phyloP scores from a whole-genome alignment of 1,140 invertebrate genomes.

The Microplitis demolitor region DNA sequence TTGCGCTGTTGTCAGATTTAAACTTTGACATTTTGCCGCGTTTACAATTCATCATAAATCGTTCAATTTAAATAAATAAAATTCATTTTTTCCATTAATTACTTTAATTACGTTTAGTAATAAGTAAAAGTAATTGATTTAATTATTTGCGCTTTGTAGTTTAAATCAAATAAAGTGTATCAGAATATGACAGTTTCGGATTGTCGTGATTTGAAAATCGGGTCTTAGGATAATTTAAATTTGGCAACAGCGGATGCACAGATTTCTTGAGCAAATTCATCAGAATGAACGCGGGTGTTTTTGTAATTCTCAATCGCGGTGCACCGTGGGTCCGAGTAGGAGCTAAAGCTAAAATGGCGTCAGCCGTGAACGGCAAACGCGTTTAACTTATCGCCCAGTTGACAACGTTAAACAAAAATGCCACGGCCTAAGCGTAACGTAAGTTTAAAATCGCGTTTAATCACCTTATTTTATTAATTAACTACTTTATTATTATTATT shows the following conservation, averaged over 20 bases:
- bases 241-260: conserved; percentile 35
- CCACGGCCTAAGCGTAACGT: conserved; percentile 34
- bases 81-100: too few species aligned
- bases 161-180: too few species aligned
- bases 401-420: conserved; percentile 35
- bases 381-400: conserved; percentile 30
- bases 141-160: too few species aligned
- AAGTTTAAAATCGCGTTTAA: conserved; percentile 22
- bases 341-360: conserved; percentile 49
- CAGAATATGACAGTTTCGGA: background rate
- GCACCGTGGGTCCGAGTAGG: conserved; percentile 37
- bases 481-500: background rate
- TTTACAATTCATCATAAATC: background rate
- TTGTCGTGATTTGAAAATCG: background rate
- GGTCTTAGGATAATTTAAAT: conserved; percentile 2
- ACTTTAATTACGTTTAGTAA: too few species aligned
- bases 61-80: too few species aligned
- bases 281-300: conserved; percentile 45
- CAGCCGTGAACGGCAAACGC: conserved; percentile 41
- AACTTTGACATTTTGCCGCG: background rate
- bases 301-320: conserved; percentile 46
- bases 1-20: conserved; percentile 29
- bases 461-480: background rate
- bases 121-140: too few species aligned
- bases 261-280: conserved; percentile 25